phyloP scores from a whole-genome alignment of 2,888 invertebrate species.

The Thecophora atra region DNA sequence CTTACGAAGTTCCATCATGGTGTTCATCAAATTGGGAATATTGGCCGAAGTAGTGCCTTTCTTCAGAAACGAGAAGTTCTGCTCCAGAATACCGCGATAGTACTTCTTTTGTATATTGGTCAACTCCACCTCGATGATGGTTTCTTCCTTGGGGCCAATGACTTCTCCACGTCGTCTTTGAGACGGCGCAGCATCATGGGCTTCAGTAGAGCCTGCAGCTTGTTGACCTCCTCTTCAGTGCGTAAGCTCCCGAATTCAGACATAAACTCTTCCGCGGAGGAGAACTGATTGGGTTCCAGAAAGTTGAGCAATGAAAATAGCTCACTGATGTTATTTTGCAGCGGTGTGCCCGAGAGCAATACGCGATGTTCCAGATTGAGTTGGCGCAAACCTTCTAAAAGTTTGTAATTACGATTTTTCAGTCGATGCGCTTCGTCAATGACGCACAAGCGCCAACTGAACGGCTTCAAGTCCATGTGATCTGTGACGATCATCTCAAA shows the following conservation, averaged over 20 bases:
- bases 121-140: slow-evolving; percentile 99
- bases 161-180: slow-evolving; percentile 99
- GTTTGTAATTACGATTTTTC: slow-evolving; percentile 99
- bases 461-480: slow-evolving; percentile 93
- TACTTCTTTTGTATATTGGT: slow-evolving; percentile 93
- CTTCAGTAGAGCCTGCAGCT: slow-evolving; percentile 97
- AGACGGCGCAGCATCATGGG: slow-evolving; percentile 96
- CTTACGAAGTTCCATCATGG: slow-evolving; percentile 97
- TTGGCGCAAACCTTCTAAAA: slow-evolving; percentile 96
- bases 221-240: slow-evolving; percentile 99
- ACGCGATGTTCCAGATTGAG: slow-evolving; percentile 96
- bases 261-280: slow-evolving; percentile 98
- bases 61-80: slow-evolving; percentile 98
- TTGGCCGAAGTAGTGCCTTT: slow-evolving; percentile 95
- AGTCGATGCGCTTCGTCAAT: slow-evolving; percentile 99
- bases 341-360: slow-evolving; percentile 93
- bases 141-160: slow-evolving; percentile 99
- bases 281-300: slow-evolving; percentile 97
- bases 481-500: slow-evolving; percentile 99
- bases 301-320: slow-evolving; percentile 99
- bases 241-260: slow-evolving; percentile 99
- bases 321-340: slow-evolving; percentile 98
- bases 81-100: slow-evolving; percentile 94
- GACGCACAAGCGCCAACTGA: slow-evolving; percentile 99
- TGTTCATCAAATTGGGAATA: slow-evolving; percentile 99